Percentiles rank a stretch among this genome's conserved stretches.
phyloP scores from a whole-genome alignment of 2,797 vertebrate species.

The Rallus crepitans region DNA sequence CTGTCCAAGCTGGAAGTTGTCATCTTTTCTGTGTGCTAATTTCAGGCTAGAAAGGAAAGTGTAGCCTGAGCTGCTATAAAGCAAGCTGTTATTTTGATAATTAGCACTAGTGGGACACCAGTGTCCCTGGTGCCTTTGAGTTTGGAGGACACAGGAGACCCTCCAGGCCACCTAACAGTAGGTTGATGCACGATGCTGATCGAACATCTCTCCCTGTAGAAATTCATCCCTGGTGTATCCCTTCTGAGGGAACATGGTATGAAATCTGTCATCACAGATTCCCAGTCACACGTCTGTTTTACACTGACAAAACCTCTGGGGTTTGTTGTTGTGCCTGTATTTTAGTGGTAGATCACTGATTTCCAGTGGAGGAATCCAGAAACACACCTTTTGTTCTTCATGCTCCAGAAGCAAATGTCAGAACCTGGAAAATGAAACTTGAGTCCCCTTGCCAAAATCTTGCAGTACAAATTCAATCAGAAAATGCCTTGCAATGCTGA shows the following conservation, averaged over 20 bases:
- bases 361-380: not conserved
- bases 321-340: not conserved
- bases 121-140: not conserved
- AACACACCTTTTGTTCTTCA: not conserved
- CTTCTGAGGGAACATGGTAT: not conserved
- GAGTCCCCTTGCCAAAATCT: not conserved
- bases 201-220: not conserved
- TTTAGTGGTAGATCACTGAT: not conserved
- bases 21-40: not conserved
- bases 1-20: not conserved
- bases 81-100: not conserved
- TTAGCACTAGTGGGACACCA: not conserved
- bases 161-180: not conserved
- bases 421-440: not conserved
- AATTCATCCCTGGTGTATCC: not conserved
- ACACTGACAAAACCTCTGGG: not conserved
- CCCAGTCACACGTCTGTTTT: not conserved
- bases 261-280: not conserved
- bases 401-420: not conserved
- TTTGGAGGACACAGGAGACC: not conserved
- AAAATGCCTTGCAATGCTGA: accelerated
- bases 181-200: too few relatives aligned
- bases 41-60: not conserved
- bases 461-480: not conserved
- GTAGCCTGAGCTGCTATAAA: not conserved